Evolutionary conservation across 2,888 invertebrate genomes (phyloP).

Genomic region (Dolichopus griseipennis): DNA sequence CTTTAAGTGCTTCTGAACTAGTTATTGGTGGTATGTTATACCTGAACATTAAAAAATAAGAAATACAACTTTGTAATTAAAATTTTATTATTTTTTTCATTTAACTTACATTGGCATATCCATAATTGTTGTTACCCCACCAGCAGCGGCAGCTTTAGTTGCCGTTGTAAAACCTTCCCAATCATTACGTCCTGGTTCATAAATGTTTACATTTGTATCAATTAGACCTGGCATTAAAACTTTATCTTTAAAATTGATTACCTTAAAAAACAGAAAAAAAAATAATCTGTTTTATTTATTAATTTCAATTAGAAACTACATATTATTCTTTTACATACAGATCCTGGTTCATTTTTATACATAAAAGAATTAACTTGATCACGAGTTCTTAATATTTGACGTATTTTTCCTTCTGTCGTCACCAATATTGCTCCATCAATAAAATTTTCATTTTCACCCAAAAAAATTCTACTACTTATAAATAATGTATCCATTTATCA

Average conservation of each 20-base stretch:
- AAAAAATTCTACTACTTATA: slow-evolving; percentile 45
- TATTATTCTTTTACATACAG: slow-evolving; percentile 40
- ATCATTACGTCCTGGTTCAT: slow-evolving; percentile 61
- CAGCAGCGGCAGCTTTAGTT: slow-evolving; percentile 63
- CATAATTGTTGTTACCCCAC: slow-evolving; percentile 62
- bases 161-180: slow-evolving; percentile 65
- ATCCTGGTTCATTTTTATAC: slow-evolving; percentile 46
- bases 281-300: not conserved
- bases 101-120: slow-evolving; percentile 64
- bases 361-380: slow-evolving; percentile 46
- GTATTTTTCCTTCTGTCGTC: slow-evolving; percentile 49
- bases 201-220: slow-evolving; percentile 60
- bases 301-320: not conserved
- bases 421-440: slow-evolving; percentile 54
- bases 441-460: slow-evolving; percentile 42
- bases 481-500: slow-evolving; percentile 39
- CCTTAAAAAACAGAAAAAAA: slow-evolving; percentile 25
- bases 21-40: slow-evolving; percentile 66
- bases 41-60: slow-evolving; percentile 38
- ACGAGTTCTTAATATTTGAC: slow-evolving; percentile 45
- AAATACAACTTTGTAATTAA: slow-evolving; percentile 1
- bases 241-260: slow-evolving; percentile 46
- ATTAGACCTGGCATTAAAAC: slow-evolving; percentile 60
- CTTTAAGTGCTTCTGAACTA: slow-evolving; percentile 51
- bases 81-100: too few species aligned